Evolutionary conservation across 2,113 vertebrate genomes (phyloP), one percentile per base, ranked within the genome.

Genomic region (Sebastes fasciatus): DNA sequence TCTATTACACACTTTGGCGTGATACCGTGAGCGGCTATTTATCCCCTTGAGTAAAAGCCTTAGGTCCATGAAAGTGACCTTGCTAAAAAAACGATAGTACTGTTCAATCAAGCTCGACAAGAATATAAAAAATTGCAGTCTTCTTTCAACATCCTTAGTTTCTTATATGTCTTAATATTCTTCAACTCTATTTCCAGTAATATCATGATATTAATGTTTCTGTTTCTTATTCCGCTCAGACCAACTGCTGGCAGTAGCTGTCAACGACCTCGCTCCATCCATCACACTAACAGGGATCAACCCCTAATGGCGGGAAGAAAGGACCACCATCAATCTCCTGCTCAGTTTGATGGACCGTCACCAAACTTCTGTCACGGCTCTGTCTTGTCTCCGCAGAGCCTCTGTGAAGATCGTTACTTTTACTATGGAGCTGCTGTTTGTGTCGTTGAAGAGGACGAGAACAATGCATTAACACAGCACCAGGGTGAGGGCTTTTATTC

Each of bases 251-350:
- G 17, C 21, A 52, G 43, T 54, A 26, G 51, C 19, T 0, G 76
- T 72, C 66, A 72, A 0, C 34, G 34, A 48, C 60, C 46, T 62
- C 19, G 13, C 51, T 55, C 61, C 57, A 75, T 79, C 82, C 34
- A 42, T 87, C 67, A 77, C 67, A 12, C 67, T 74, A 80, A 87
- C 9, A 71, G 60, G 75, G 68, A 79, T 64, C 63, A 68, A 52
- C 4, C 2, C 34, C 10, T 67, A 74, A 74, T 51, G 58, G n/a
- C 19, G 54, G 21, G 14, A 13, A 58, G 16, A 57, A 46, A 78
- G 45, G 55, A 58, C 4, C 0, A 8, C 73, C 57, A 75, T 89
- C 74, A 55, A 52, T 91, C 55, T 82, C 8, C 42, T 26, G 66
- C 75, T 63, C 21, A 3, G 67, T 63, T 55, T 72, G 78, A 72